Evolutionary conservation across 2,797 vertebrate genomes (phyloP).

Genomic region (Gadopsis bispinosus): DNA sequence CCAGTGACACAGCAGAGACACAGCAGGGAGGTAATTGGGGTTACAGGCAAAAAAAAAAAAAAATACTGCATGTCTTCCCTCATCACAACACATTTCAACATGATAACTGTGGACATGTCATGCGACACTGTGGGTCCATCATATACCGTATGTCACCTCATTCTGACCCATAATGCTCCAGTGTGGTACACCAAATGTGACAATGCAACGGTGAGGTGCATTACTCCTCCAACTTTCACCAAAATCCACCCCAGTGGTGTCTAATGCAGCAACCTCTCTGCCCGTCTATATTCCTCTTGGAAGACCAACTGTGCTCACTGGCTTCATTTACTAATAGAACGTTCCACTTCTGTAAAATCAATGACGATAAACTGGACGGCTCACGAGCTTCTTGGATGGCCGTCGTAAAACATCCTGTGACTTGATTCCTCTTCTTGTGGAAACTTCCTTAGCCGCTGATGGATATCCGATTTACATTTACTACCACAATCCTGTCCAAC

Average conservation of each 20-base stretch:
- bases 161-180: slow-evolving; percentile 11
- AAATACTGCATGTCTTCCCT: background rate
- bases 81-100: slow-evolving; percentile 11
- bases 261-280: background rate
- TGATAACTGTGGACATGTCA: background rate
- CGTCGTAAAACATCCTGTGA: background rate
- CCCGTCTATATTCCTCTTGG: background rate
- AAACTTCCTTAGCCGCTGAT: background rate
- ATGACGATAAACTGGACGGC: background rate
- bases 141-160: slow-evolving; percentile 5
- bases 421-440: background rate
- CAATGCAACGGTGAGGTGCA: background rate
- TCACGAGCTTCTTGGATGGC: background rate
- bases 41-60: background rate
- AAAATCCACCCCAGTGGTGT: slow-evolving; percentile 2
- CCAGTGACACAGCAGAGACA: background rate
- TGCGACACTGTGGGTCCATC: background rate
- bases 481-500: too few relatives aligned
- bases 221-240: slow-evolving; percentile 6
- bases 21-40: background rate
- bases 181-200: background rate
- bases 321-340: background rate
- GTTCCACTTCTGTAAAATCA: background rate
- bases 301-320: background rate
- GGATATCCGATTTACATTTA: too few relatives aligned